Base-by-base conservation (phyloP, 2,797 vertebrate genomes). In the Sebastes steindachneri region DNA sequence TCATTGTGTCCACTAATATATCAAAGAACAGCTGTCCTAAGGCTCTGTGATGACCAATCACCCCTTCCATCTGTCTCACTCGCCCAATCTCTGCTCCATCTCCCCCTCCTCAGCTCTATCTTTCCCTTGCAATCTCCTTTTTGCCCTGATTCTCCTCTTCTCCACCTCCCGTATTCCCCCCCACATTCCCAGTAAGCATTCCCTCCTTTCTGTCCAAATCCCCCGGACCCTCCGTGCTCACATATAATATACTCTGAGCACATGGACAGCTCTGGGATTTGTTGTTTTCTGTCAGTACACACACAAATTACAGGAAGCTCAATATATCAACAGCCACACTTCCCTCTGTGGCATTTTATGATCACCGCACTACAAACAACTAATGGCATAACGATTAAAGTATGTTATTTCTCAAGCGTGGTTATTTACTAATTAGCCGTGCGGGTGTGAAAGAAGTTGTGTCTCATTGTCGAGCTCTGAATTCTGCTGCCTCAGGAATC, bases 21-120 rank as follows among this genome's bases (percentile, higher is more conserved):
- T 98, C 97, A 98, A 97, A 97, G 96, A 97, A 96, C 97, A 97
- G 97, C 97, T 97, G 98, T 97, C 95, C 96, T 93, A 91, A 94
- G 92, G 94, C 93, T 93, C 93, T 86, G 88, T 90, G 92, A 95
- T 96, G 95, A 96, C 96, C 95, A 96, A 89, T 95, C 95, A 87
- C 91, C 95, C 93, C 82, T 77, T 95, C 95, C 96, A 96, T 96
- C 96, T 96, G 96, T 95, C 94, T 87, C 88, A 66, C 79, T 86
- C 68, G 51, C 83, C 88, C 87, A 88, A 83, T 91, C 91, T 93
- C 91, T 89, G 83, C 60, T 88, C 79, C 85, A 83, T 92, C 92
- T 89, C 86, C 84, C 84, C 86, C 83, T 85, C 81, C 85, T 73
- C 88, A 80, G 74, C 72, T 78, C 84, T 25, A 86, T 93, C 88